A percentile compares a stretch with the other conserved stretches of the same genome.
These are phyloP conservation scores for Indicator maculatus DNA, from an alignment of 2,113 vertebrate species.

Conservation along the genomic window DNA sequence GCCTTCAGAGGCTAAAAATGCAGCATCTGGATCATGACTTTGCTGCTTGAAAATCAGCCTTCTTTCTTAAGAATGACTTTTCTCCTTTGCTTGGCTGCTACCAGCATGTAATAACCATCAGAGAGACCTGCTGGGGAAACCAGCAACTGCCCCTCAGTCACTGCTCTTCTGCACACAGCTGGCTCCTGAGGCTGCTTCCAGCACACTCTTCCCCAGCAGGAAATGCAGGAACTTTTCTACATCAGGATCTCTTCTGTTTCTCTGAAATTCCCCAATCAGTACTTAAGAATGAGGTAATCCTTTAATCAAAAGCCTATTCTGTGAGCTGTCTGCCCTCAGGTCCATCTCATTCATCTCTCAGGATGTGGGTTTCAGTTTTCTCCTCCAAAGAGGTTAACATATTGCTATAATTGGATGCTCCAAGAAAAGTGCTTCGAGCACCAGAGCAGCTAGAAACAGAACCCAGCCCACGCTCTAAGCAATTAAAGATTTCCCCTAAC, in stretches of 20 bases:
- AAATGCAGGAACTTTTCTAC: not conserved
- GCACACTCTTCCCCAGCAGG: not conserved
- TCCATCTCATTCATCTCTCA: conserved; percentile 55
- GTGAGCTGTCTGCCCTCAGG: conserved; percentile 54
- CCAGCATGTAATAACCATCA: not conserved
- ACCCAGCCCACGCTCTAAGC: not conserved
- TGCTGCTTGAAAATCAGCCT: not conserved
- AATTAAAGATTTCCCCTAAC: not conserved
- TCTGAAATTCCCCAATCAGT: conserved; percentile 9
- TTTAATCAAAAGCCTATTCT: conserved; percentile 70
- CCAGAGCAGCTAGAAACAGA: not conserved
- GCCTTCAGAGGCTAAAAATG: not conserved
- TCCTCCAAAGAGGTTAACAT: conserved; percentile 60
- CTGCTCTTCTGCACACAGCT: not conserved
- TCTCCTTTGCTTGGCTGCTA: not conserved
- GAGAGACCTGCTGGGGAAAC: not conserved
- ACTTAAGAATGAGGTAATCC: conserved; percentile 55
- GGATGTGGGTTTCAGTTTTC: conserved; percentile 57
- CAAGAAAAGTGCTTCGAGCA: conserved; percentile 51
- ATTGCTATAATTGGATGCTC: conserved; percentile 65
- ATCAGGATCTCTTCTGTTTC: conserved; percentile 8
- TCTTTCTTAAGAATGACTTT: not conserved
- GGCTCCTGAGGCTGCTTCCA: not conserved
- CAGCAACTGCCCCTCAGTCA: not conserved
- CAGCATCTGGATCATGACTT: not conserved